Base-by-base conservation (phyloP, 2,888 invertebrate species). In the Drosophila lutescens region DNA sequence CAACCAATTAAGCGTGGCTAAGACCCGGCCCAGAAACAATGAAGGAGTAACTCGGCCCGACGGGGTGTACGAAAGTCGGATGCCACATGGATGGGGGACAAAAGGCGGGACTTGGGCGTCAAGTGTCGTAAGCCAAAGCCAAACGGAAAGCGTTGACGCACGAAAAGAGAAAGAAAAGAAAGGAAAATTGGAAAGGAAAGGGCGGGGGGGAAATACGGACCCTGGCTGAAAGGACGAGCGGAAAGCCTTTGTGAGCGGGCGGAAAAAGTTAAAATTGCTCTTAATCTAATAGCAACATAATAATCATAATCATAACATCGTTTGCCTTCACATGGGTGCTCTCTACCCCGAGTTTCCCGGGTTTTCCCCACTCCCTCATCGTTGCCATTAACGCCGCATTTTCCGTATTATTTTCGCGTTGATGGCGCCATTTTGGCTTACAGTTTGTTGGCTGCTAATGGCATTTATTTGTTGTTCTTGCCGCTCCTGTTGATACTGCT, bases 231-330 rank as follows among this genome's bases (percentile, higher is more conserved):
- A 26, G 36, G 46, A 50, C 12, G 23, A 30, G 53, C 20, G 20
- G 40, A n/a, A 58, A 38, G 44, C 65, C 70, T 55, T 66, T 55
- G 65, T 69, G 20, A 40, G 65, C 20, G 15, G 55, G 56, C 44
- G 43, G 59, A 50, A 77, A 74, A 80, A 79, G 86, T 84, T 78
- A 73, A 88, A 89, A 88, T 90, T 89, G 79, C 80, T 87, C 81
- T 87, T 90, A 90, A 90, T 90, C 90, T 90, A 88, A 90, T 91
- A 90, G 91, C 83, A 90, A 90, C 87, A 81, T 91, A 86, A 89
- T 84, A 84, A 85, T 87, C 88, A 78, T 79, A 90, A 90, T 88
- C 84, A 88, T 91, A 89, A 89, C 79, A 89, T 86, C 86, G 79
- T 80, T 88, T 85, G 75, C 87, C 69, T 67, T 66, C 81, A 77